Evolutionary conservation across 2,113 vertebrate species (phyloP), one percentile per base, ranked within the genome.

Genomic region (Crypturellus undulatus): DNA sequence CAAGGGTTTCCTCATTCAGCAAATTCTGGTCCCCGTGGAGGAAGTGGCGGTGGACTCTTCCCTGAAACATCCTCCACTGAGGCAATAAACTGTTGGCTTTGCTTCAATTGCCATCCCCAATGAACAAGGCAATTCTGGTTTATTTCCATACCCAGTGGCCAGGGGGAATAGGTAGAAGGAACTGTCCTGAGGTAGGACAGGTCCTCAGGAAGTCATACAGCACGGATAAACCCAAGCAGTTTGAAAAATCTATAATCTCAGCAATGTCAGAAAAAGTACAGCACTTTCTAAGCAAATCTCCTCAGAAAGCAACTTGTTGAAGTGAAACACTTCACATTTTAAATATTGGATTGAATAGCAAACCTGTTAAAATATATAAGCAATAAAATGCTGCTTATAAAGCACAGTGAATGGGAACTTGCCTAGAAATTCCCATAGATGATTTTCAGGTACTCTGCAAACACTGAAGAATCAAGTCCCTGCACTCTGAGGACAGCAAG

Each of bases 1-100:
- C 25, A 36, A 0, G 0, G 0, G 0, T 9, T 26, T 71, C 51
- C 68, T 87, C 52, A 76, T 38, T 38, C 38, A 68, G 32, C 12
- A 75, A 21, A 2, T 8, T 17, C 42, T 59, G 40, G 30, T 73
- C 73, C 60, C 73, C 56, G 8, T 18, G 5, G n/a, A 65, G 19
- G 0, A 75, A 58, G n/a, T 3, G 12, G 26, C 52, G 49, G 21
- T 2, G 17, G 21, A 15, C 26, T 47, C 8, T 26, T 12, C 51
- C 15, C 22, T 63, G 22, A 58, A 93, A 78, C 7, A 52, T 8
- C 5, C 21, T 18, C 30, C 15, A 38, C 8, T 54, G 30, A 12
- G 91, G 34, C 79, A 79, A 62, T 67, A 21, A 60, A 32, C 12
- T 52, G 16, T 25, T 14, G 5, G 36, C 14, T 79, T 91, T 89